Percentiles rank a stretch among this genome's conserved stretches.
These are phyloP conservation scores for Heliconius congener DNA, from an alignment of 1,140 invertebrate species.

Conservation along the genomic window DNA sequence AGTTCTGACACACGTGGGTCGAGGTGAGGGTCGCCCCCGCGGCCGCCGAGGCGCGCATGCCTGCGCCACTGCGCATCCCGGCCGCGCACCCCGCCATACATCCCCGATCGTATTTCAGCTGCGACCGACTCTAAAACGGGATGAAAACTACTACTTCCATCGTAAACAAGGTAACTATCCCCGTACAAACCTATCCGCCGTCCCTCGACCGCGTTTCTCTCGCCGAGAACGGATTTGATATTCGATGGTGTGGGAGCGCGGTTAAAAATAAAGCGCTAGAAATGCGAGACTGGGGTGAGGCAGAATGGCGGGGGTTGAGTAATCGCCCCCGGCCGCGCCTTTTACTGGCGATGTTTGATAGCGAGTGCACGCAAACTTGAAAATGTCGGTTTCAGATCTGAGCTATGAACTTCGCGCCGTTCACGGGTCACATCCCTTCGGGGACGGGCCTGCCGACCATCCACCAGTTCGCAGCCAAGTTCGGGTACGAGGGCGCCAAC, in stretches of 20 bases:
- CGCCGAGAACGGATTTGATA: constrained; percentile 16
- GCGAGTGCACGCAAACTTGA: constrained; percentile 44
- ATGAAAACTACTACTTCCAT: constrained; percentile 53
- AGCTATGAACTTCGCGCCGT: constrained; percentile 72
- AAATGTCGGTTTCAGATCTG: constrained; percentile 52
- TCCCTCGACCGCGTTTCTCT: constrained; percentile 9
- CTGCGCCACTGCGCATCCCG: constrained; percentile 51
- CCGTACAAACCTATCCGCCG: background rate
- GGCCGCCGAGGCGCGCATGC: constrained; percentile 49
- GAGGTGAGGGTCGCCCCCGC: constrained; percentile 34
- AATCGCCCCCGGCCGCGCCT: constrained; percentile 63
- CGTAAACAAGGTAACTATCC: constrained; percentile 61
- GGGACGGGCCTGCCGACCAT: constrained; percentile 64
- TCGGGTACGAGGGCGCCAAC: constrained; percentile 63
- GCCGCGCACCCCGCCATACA: constrained; percentile 59
- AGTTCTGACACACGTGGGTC: constrained; percentile 43
- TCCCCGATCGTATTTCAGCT: constrained; percentile 60
- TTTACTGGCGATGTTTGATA: constrained; percentile 40
- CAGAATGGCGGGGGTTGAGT: constrained; percentile 75
- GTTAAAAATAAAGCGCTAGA: constrained; percentile 77
- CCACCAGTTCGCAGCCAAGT: constrained; percentile 75
- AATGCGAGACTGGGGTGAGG: constrained; percentile 73
- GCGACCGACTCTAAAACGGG: constrained; percentile 58
- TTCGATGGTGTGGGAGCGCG: constrained; percentile 71
- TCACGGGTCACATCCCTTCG: constrained; percentile 68